Base-by-base conservation (phyloP, 1,140 invertebrate genomes). In the Eurosta solidaginis region DNA sequence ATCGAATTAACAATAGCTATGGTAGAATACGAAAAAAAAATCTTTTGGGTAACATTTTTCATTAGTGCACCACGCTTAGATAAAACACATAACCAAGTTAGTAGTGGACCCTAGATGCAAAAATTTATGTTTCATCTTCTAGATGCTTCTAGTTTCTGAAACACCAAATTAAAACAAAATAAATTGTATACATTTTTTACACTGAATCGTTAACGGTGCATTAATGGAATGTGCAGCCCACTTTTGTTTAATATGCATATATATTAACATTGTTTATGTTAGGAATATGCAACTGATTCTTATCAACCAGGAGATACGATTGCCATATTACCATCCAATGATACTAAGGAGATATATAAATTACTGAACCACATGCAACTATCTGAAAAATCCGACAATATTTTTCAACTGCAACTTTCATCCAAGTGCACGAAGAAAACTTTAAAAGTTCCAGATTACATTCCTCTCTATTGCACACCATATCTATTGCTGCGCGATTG, bases 401-500 rank as follows among this genome's bases (percentile, higher is more conserved):
- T 0, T 1, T 83, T 81, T 33, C 63, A 79, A 29, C 22, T 85
- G 0, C 49, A 77, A 40, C 47, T 85, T 10, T 33, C 27, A 0
- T 14, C 77, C 3, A 80, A 77, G 6, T 82, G 82, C 22, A 78
- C 78, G 9, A 86, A 85, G 17, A 87, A 86, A 63, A 79, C 10
- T 9, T 78, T 82, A 9, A 84, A 82, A 63, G 50, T 89, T 45
- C 88, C 88, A 5, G 80, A 79, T 10, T 85, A 89, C 80, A 82
- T 90, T 77, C 89, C 89, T 2, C 2, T 33, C 14, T 20, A 45
- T 3, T 81, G 83, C 1, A 89, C 81, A 20, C 79, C 88, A 3
- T 80, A 82, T 4, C 80, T 85, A 54, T 79, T 89, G 7, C 82
- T 89, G n/a, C 79, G 81, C 12, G 79, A 88, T 77, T 83, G 86